Percentiles rank a stretch among this genome's conserved stretches.
phyloP scores from a whole-genome alignment of 2,888 invertebrate species.

The Melitaea athalia region DNA sequence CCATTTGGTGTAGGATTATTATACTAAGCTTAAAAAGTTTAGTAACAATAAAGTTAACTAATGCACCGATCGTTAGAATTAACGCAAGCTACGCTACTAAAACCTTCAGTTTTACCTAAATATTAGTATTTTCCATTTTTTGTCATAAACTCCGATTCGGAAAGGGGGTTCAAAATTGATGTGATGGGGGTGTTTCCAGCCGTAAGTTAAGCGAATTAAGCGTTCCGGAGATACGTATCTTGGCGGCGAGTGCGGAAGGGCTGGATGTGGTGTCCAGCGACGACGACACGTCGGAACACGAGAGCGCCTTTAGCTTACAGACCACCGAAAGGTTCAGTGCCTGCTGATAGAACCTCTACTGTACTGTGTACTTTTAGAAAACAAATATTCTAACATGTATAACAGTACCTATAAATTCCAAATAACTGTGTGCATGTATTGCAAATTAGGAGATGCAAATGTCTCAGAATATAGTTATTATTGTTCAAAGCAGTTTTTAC shows the following conservation, averaged over 20 bases:
- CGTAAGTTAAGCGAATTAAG: constrained; percentile 88
- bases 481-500: too few species aligned
- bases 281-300: constrained; percentile 76
- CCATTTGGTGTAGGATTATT: constrained; percentile 6
- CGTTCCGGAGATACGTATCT: constrained; percentile 91
- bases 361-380: constrained; percentile 16
- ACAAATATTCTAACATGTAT: not conserved
- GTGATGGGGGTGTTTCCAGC: constrained; percentile 70
- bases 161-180: constrained; percentile 31
- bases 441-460: too few species aligned
- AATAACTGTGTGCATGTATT: too few species aligned
- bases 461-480: too few species aligned
- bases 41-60: constrained; percentile 7
- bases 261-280: constrained; percentile 76
- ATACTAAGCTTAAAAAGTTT: not conserved
- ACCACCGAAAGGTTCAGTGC: constrained; percentile 69
- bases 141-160: not conserved
- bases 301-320: constrained; percentile 80
- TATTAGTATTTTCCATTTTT: too few species aligned
- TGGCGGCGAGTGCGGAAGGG: constrained; percentile 91
- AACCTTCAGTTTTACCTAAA: not conserved
- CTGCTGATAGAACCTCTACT: constrained; percentile 35
- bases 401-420: not conserved
- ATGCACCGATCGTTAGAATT: constrained; percentile 36
- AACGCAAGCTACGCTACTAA: constrained; percentile 25